These are phyloP conservation scores for Plotosus lineatus DNA, from an alignment of 2,113 vertebrate genomes.

Conservation along the genomic window DNA sequence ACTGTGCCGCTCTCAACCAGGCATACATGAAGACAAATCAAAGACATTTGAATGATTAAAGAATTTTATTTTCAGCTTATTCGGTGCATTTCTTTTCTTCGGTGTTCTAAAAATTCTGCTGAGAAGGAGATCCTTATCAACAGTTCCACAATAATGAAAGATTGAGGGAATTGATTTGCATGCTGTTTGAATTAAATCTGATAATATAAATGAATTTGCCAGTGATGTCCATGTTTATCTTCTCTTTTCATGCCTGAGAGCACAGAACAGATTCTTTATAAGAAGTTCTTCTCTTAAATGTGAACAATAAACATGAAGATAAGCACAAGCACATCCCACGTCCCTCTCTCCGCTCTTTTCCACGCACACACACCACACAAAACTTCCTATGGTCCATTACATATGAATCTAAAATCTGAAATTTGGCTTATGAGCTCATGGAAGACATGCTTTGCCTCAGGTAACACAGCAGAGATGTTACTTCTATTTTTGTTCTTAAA, in stretches of 20 bases:
- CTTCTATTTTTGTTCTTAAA: slow-evolving; percentile 17
- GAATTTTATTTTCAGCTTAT: neutral
- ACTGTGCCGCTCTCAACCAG: too few species aligned
- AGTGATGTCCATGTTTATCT: neutral
- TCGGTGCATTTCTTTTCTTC: neutral
- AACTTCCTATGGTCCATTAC: slow-evolving; percentile 16
- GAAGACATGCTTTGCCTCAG: slow-evolving; percentile 11
- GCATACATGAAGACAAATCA: neutral
- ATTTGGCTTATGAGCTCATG: neutral
- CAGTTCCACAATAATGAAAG: neutral
- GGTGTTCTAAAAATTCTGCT: slow-evolving; percentile 18
- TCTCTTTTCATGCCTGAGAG: neutral
- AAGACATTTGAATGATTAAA: neutral
- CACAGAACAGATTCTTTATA: neutral
- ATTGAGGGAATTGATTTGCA: neutral
- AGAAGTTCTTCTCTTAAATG: neutral
- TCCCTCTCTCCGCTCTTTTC: neutral
- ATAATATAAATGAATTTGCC: slow-evolving; percentile 2
- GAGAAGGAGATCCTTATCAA: slow-evolving; percentile 31
- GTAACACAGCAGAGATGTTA: neutral
- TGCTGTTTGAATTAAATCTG: slow-evolving; percentile 6
- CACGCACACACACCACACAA: neutral
- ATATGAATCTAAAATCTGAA: neutral
- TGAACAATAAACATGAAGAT: neutral
- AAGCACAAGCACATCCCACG: neutral